Evolutionary conservation across 2,113 vertebrate species (phyloP), one percentile per base, ranked within the genome.

Genomic region (Cyphomyrus plagiostoma): DNA sequence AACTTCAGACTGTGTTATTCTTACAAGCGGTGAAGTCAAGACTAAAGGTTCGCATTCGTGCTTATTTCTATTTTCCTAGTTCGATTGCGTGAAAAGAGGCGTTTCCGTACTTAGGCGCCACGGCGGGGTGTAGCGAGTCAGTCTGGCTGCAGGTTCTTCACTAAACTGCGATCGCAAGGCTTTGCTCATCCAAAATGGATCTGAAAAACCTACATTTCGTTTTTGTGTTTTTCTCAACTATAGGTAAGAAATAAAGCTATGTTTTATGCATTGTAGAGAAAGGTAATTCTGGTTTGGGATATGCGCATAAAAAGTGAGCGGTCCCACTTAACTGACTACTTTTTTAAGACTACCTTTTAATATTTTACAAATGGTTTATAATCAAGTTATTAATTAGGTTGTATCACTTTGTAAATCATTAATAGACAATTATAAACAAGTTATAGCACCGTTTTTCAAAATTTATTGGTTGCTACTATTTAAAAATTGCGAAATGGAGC

Each of bases 191-290:
- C 42, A 39, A 35, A 85, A 89, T 89, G 89, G 89, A 84, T 85
- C 42, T 62, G 26, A 53, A 26, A 52, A 89, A 83, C 17, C 39
- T 89, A 17, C 23, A 17, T 10, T 85, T 89, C 62, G 35, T 89
- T 46, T 46, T 30, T 17, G 42, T 50, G 58, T 26, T 89, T 52
- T 77, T 89, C 26, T 85, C 89, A 45, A 26, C 89, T 19, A 15
- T 85, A 89, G 89, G 89, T 89, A 89, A 89, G 80, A 89, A 48
- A 84, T 53, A 30, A 26, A 49, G 66, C 70, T 77, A 30, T 77
- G 3, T 77, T 77, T 35, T 46, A 84, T 84, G 23, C 21, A 42
- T 46, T 46, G 42, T 7, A 84, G 4, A 21, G 21, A 46, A 48
- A 84, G 23, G 42, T 48, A 84, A 70, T 70, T 46, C 45, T 84